Conservation (phyloP, 2,797 vertebrate genomes). For the Champsocephalus esox region DNA sequence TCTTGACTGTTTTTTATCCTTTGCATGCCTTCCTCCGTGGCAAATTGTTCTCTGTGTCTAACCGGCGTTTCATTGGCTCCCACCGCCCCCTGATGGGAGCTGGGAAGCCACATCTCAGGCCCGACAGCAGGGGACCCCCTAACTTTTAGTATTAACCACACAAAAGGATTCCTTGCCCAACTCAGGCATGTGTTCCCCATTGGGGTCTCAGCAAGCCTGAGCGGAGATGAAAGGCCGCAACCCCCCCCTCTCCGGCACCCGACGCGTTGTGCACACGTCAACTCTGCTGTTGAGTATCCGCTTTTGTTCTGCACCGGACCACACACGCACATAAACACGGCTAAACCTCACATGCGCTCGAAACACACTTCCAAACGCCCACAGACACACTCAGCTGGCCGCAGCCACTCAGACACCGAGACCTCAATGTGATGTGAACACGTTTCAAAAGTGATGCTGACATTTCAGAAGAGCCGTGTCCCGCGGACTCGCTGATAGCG, state of each 20-base stretch:
- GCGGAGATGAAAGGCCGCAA: constrained; percentile 68
- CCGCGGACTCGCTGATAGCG: constrained; percentile 36
- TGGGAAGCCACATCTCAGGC: constrained; percentile 53
- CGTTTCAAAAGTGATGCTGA: constrained; percentile 45
- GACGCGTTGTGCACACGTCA: constrained; percentile 63
- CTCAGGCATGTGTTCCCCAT: constrained; percentile 69
- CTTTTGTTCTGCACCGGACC: constrained; percentile 72
- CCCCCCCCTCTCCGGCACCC: constrained; percentile 49
- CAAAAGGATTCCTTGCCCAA: constrained; percentile 70
- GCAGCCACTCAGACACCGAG: constrained; percentile 56
- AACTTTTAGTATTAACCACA: constrained; percentile 73
- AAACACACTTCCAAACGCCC: constrained; percentile 68
- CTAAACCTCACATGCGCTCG: constrained; percentile 54
- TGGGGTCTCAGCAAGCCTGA: constrained; percentile 57
- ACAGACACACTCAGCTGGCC: constrained; percentile 64
- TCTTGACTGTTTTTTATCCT: constrained; percentile 70
- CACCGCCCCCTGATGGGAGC: constrained; percentile 51
- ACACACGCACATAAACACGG: constrained; percentile 69
- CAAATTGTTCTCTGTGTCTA: constrained; percentile 68
- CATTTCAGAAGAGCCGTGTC: constrained; percentile 48
- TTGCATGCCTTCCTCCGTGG: constrained; percentile 47
- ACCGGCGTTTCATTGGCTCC: constrained; percentile 60
- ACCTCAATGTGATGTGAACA: constrained; percentile 58
- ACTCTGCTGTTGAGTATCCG: constrained; percentile 61
- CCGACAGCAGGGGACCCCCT: constrained; percentile 61